Conservation (phyloP, 53 echinoderm and acorn worm genomes). For the Holothuria leucospilota region DNA sequence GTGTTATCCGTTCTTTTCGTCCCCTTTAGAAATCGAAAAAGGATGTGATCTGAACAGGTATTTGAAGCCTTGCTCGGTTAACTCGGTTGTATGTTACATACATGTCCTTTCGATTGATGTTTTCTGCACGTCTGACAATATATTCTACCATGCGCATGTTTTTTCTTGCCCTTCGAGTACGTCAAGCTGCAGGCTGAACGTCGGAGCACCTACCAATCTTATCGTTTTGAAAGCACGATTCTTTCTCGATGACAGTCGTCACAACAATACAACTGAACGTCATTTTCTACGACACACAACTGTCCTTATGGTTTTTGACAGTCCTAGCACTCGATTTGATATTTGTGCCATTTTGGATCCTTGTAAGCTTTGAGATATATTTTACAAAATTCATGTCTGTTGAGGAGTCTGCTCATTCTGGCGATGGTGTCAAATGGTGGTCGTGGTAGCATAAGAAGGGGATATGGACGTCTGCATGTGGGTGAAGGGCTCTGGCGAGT, state of each 20-base stretch:
- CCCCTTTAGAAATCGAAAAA: not conserved
- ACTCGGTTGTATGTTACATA: slow-evolving; percentile 28
- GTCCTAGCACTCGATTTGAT: not conserved
- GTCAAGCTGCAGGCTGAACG: not conserved
- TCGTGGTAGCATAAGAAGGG: not conserved
- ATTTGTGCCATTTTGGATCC: not conserved
- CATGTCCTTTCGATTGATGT: not conserved
- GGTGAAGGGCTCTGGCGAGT: too few relatives aligned
- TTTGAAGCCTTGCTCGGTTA: not conserved
- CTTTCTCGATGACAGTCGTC: not conserved
- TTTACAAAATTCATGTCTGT: slow-evolving; percentile 9
- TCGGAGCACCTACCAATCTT: not conserved
- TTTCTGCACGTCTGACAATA: slow-evolving; percentile 9
- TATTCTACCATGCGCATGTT: not conserved
- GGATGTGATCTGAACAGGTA: not conserved
- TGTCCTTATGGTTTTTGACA: not conserved
- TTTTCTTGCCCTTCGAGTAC: not conserved
- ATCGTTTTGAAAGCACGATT: slow-evolving; percentile 24
- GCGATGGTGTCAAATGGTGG: too few relatives aligned
- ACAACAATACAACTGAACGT: not conserved
- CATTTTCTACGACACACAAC: not conserved
- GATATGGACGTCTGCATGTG: too few relatives aligned
- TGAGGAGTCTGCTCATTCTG: slow-evolving; percentile 10
- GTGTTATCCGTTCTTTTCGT: not conserved
- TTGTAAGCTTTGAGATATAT: slow-evolving; percentile 38